These are phyloP conservation scores for Pachycephala philippinensis DNA, from an alignment of 2,113 vertebrate species.

Conservation along the genomic window DNA sequence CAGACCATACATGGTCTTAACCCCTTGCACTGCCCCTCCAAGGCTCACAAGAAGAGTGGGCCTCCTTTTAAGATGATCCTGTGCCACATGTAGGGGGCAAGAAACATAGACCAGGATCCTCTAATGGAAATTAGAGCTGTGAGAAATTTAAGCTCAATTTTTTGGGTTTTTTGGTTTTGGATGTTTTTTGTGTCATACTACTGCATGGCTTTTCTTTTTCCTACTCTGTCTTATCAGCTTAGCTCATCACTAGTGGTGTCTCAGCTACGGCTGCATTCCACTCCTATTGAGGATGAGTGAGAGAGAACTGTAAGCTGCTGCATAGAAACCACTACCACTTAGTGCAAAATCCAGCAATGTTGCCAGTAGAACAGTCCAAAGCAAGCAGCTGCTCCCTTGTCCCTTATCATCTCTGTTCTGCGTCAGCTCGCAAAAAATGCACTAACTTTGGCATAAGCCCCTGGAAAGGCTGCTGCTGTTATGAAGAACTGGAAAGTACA, in stretches of 20 bases:
- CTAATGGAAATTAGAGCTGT: not conserved
- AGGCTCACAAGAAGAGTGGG: not conserved
- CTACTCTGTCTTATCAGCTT: not conserved
- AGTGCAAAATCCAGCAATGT: not conserved
- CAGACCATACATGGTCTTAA: not conserved
- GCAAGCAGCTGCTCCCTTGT: conserved; percentile 31
- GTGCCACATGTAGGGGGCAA: not conserved
- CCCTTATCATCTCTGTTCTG: not conserved
- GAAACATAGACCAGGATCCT: not conserved
- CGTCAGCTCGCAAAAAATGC: not conserved
- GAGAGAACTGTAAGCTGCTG: not conserved
- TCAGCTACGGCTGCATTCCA: conserved; percentile 13
- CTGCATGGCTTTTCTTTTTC: not conserved
- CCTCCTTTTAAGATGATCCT: not conserved
- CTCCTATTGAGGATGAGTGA: not conserved
- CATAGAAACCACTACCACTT: conserved; percentile 16
- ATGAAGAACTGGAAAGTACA: not conserved
- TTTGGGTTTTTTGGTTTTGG: not conserved
- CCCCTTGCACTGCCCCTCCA: not conserved
- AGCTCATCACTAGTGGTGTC: not conserved
- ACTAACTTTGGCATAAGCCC: not conserved
- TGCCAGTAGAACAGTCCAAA: conserved; percentile 44
- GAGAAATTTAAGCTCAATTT: not conserved
- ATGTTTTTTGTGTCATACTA: rapidly evolving
- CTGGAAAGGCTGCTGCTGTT: not conserved